Conservation (phyloP, 2,797 vertebrate genomes). For the Chiroxiphia lanceolata region DNA sequence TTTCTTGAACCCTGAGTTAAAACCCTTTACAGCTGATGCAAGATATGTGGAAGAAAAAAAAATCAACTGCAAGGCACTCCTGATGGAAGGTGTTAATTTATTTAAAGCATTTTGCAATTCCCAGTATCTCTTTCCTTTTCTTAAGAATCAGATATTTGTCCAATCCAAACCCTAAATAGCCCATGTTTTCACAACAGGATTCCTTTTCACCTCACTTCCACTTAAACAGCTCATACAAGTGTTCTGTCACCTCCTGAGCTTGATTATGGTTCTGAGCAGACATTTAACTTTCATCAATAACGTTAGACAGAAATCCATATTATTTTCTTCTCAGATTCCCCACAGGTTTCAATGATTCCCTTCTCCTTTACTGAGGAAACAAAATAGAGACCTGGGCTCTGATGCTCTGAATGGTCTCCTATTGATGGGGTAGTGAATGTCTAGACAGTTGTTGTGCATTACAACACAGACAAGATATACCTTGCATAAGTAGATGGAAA, state of each 20-base stretch:
- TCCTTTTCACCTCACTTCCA: constrained; percentile 22
- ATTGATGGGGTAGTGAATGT: constrained; percentile 15
- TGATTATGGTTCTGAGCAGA: constrained; percentile 41
- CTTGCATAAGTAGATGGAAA: not conserved
- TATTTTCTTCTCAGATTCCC: constrained; percentile 57
- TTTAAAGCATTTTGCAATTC: not conserved
- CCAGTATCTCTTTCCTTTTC: not conserved
- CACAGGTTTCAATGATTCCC: constrained; percentile 39
- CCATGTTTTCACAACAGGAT: not conserved
- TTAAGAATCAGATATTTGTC: not conserved
- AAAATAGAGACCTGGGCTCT: constrained; percentile 33
- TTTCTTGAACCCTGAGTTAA: not conserved
- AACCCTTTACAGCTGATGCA: not conserved
- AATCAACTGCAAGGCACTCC: not conserved
- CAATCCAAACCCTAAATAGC: not conserved
- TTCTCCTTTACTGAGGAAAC: constrained; percentile 27
- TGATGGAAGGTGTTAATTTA: not conserved
- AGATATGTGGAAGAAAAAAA: not conserved
- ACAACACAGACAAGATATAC: not conserved
- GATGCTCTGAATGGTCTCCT: not conserved
- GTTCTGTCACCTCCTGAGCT: not conserved
- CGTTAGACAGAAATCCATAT: constrained; percentile 42
- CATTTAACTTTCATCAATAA: constrained; percentile 57
- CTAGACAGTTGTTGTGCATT: not conserved
- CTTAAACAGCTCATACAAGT: constrained; percentile 26